phyloP scores from a whole-genome alignment of 2,113 vertebrate species.

The Microcebus murinus region DNA sequence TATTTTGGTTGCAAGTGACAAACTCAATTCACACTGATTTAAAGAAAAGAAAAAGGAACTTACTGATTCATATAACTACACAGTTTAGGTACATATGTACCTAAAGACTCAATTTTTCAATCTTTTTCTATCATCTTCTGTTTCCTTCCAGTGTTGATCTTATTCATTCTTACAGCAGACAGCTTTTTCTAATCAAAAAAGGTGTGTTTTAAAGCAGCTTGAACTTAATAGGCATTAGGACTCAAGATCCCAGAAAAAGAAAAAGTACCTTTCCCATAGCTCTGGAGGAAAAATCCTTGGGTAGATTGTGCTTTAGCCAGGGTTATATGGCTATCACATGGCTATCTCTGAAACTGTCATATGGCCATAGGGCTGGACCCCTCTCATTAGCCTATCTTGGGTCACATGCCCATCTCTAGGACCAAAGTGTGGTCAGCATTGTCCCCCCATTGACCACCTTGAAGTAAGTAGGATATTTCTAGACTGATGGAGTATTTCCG shows the following conservation, averaged over 20 bases:
- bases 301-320: not conserved
- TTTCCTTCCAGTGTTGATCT: not conserved
- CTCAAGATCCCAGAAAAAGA: not conserved
- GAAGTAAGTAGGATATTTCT: not conserved
- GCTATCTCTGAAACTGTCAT: not conserved
- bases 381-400: too few relatives aligned
- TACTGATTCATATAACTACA: not conserved
- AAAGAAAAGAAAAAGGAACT: not conserved
- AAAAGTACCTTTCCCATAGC: not conserved
- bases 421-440: not conserved
- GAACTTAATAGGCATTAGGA: not conserved
- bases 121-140: conserved; percentile 5
- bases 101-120: not conserved
- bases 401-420: not conserved
- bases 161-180: not conserved
- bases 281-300: not conserved
- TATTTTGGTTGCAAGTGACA: not conserved
- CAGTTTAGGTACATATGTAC: not conserved
- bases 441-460: not conserved
- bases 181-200: not conserved
- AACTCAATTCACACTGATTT: not conserved
- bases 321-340: not conserved
- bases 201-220: not conserved
- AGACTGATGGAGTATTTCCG: not conserved
- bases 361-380: not conserved